Percentiles rank a stretch among this genome's conserved stretches.
phyloP scores from a whole-genome alignment of 2,888 invertebrate genomes.

The Polydrusus pterygomalis region DNA sequence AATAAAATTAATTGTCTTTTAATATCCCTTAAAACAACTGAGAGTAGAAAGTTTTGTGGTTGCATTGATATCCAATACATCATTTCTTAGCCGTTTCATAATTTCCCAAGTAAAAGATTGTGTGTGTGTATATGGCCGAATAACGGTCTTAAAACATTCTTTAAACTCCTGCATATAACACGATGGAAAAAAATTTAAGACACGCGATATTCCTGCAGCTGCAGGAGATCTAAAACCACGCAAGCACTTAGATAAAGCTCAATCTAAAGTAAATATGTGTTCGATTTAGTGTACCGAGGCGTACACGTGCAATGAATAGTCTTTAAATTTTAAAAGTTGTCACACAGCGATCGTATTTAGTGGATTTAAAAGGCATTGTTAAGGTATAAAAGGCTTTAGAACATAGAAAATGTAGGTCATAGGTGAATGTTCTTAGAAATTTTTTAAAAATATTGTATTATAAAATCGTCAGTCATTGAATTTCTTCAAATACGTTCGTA shows the following conservation, averaged over 20 bases:
- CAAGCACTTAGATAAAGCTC: conserved; percentile 18
- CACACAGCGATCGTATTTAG: conserved; percentile 16
- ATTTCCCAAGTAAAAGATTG: too few relatives aligned
- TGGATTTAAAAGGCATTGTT: conserved; percentile 8
- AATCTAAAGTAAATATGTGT: conserved; percentile 9
- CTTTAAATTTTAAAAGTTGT: conserved; percentile 23
- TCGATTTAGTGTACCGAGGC: conserved; percentile 6
- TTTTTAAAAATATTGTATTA: neutral
- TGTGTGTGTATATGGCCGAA: too few relatives aligned
- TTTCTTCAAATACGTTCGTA: too few relatives aligned
- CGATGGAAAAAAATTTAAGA: conserved; percentile 11
- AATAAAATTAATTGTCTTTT: too few relatives aligned
- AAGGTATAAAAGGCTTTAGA: neutral
- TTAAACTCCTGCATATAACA: neutral
- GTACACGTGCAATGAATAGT: conserved; percentile 10
- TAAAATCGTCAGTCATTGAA: too few relatives aligned
- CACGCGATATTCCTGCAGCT: conserved; percentile 23
- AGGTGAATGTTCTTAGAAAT: neutral
- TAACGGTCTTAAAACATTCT: neutral
- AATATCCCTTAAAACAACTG: too few relatives aligned
- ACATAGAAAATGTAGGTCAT: conserved; percentile 18
- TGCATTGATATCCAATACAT: too few relatives aligned
- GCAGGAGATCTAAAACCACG: conserved; percentile 13
- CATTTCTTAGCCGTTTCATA: neutral
- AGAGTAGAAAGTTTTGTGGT: too few relatives aligned